A percentile compares a stretch with the other conserved stretches of the same genome.
phyloP scores from a whole-genome alignment of 2,888 invertebrate species.

The Cryptocheilus praepositus region DNA sequence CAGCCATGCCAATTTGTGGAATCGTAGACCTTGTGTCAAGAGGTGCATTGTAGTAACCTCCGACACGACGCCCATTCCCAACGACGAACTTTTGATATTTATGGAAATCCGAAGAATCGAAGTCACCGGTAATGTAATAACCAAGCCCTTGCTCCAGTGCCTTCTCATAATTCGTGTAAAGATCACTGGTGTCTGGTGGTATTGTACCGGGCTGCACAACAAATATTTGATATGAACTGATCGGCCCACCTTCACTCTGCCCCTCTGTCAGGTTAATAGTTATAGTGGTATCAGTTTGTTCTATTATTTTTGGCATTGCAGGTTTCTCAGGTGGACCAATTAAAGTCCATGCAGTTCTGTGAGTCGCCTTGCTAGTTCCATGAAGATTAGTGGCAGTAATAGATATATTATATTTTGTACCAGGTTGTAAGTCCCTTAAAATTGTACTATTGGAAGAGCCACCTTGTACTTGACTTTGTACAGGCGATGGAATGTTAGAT shows the following conservation, averaged over 20 bases:
- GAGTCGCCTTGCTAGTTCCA: conserved; percentile 79
- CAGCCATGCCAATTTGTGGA: conserved; percentile 63
- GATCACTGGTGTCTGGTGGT: conserved; percentile 80
- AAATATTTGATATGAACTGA: conserved; percentile 84
- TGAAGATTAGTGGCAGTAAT: conserved; percentile 81
- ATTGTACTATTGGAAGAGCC: conserved; percentile 66
- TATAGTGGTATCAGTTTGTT: conserved; percentile 80
- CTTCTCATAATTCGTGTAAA: conserved; percentile 77
- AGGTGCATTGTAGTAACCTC: conserved; percentile 86
- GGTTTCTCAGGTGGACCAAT: conserved; percentile 84
- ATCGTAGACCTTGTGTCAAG: conserved; percentile 76
- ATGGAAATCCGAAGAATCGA: conserved; percentile 79
- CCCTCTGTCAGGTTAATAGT: conserved; percentile 82
- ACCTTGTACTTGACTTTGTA: conserved; percentile 67
- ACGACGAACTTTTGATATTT: conserved; percentile 81
- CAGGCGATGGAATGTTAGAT: conserved; percentile 56
- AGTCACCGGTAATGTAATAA: conserved; percentile 90
- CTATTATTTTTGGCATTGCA: conserved; percentile 80
- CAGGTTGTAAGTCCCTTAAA: conserved; percentile 80
- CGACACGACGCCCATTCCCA: conserved; percentile 85
- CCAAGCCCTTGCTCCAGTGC: conserved; percentile 82
- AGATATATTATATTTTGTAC: conserved; percentile 85
- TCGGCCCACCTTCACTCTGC: conserved; percentile 86
- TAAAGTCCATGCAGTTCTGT: conserved; percentile 80
- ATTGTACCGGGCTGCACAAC: conserved; percentile 82